Evolutionary conservation across 2,888 invertebrate genomes (phyloP).

Genomic region (Callyntrura guangdongensis): DNA sequence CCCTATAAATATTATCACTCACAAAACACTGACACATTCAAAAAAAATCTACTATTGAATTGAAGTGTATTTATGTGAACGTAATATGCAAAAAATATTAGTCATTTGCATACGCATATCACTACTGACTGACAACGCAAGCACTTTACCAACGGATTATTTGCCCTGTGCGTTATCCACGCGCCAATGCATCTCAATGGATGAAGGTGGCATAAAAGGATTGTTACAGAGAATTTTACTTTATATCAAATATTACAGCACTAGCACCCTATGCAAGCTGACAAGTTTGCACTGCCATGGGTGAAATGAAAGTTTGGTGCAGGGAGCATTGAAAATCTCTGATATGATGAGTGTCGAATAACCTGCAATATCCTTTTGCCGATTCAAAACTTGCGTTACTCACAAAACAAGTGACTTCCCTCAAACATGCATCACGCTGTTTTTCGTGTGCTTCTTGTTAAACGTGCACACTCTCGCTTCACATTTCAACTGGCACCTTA

Average conservation of each 20-base stretch:
- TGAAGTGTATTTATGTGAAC: background rate
- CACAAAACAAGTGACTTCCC: conserved; percentile 50
- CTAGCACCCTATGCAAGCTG: background rate
- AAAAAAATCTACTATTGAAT: background rate
- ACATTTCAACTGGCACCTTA: conserved; percentile 35
- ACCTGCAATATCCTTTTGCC: conserved; percentile 16
- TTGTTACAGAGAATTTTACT: conserved; percentile 68
- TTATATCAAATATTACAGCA: conserved; percentile 54
- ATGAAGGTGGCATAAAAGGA: conserved; percentile 68
- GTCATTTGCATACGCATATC: conserved; percentile 50
- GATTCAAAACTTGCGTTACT: conserved; percentile 34
- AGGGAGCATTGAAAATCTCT: conserved; percentile 76
- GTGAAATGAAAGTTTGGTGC: conserved; percentile 67
- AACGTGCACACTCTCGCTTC: background rate
- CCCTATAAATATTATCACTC: conserved; percentile 13
- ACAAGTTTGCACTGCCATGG: conserved; percentile 3
- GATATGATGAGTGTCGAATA: conserved; percentile 38
- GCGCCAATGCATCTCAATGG: conserved; percentile 72
- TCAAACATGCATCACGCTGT: conserved; percentile 16
- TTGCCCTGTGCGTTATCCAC: conserved; percentile 69
- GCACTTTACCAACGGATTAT: conserved; percentile 59
- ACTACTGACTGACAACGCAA: conserved; percentile 13
- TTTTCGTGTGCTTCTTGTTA: conserved; percentile 39
- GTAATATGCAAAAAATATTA: conserved; percentile 59
- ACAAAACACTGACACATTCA: conserved; percentile 1